Conservation (phyloP, 2,113 vertebrate genomes). For the Oxygymnocypris stewartii region DNA sequence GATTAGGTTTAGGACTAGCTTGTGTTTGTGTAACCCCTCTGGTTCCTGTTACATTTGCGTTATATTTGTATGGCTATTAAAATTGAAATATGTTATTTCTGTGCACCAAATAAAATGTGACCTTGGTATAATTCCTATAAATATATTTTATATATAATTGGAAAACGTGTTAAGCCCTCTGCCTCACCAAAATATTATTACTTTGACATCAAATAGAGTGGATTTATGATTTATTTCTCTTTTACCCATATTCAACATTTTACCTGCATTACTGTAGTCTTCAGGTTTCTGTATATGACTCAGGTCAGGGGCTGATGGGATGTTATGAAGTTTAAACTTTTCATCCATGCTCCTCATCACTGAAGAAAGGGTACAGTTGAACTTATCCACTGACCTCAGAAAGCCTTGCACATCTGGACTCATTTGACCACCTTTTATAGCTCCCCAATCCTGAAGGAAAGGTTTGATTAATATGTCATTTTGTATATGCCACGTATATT, state of each 20-base stretch:
- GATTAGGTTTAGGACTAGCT: neutral
- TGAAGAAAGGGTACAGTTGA: conserved; percentile 71
- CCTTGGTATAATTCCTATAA: neutral
- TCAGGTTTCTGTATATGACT: conserved; percentile 72
- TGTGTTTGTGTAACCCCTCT: too few relatives aligned
- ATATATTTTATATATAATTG: neutral
- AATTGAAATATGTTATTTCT: neutral
- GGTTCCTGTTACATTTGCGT: too few relatives aligned
- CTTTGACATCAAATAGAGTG: neutral
- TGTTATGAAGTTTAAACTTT: conserved; percentile 73
- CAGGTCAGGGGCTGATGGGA: conserved; percentile 63
- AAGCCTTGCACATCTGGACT: conserved; percentile 74
- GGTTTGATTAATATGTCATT: neutral
- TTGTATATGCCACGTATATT: neutral
- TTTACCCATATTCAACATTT: neutral
- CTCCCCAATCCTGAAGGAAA: conserved; percentile 74
- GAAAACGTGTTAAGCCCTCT: neutral
- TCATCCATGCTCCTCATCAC: conserved; percentile 73
- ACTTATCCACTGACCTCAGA: conserved; percentile 75
- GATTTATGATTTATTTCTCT: neutral
- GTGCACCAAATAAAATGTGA: neutral
- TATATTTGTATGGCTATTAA: neutral
- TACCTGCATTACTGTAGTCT: conserved; percentile 78
- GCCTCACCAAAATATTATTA: neutral
- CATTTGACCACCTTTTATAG: conserved; percentile 70